Evolutionary conservation across 2,113 vertebrate species (phyloP), one percentile per base, ranked within the genome.

Genomic region (Mobula hypostoma): DNA sequence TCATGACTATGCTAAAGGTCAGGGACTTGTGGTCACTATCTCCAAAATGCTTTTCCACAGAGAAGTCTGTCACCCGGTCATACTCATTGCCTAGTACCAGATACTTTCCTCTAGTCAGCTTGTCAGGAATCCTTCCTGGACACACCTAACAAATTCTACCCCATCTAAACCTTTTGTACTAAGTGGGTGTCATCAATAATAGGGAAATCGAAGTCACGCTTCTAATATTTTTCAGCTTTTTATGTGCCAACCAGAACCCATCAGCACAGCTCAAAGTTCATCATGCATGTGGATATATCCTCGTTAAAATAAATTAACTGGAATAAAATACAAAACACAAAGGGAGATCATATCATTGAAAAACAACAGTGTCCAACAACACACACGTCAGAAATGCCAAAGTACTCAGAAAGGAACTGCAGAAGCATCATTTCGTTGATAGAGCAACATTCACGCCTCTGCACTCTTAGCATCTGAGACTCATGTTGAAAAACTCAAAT

Each of bases 291-390:
- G 15, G 61, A 61, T 32, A 29, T 66, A 88, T 88, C 58, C 85
- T 32, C 29, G 15, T 66, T 66, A 63, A 88, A 88, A 63, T 88
- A 88, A 88, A 88, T 63, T 63, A 88, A 63, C 27, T 88, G 29
- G 61, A 88, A 66, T 88, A 66, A 87, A 87, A 61, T 88, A 66
- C 61, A 87, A 88, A 66, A 88, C 32, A 61, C 83, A 87, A 9
- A 66, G 58, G 32, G 85, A 17, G 27, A 88, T n/a, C 85, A 88
- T 66, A 58, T 66, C 61, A 90, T 27, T n/a, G 48, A 63, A n/a
- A 61, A 90, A 66, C 85, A 17, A 58, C 48, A 90, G 61, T 66
- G 85, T 32, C 85, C 66, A 90, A 32, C 85, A 88, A 63, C 29
- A 17, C 85, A 85, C 24, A 48, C 58, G 15, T 58, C 85, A 68